Base-by-base conservation (phyloP, 2,888 invertebrate species). In the Xylota segnis region DNA sequence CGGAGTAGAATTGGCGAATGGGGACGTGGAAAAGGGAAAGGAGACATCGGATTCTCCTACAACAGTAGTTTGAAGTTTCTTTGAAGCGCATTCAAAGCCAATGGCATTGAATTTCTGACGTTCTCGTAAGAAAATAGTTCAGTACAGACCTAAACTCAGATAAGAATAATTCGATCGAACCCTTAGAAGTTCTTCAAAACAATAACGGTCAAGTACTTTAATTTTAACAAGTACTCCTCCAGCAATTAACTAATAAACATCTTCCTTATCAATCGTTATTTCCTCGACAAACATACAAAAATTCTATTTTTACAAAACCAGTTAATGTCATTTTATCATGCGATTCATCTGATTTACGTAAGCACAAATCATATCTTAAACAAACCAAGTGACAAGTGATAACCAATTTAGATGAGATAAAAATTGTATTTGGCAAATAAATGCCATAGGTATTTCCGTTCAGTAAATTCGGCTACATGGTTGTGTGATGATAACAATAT, bases 331-430 rank as follows among this genome's bases (percentile, higher is more conserved):
- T 37, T 52, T 47, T 61, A 75, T 63, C 63, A 43, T 5, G 16
- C 40, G 58, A 59, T 56, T 50, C 61, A 74, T 74, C 61, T 52
- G 52, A 74, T 40, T 52, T 65, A 61, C 50, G 52, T 59, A 77
- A 68, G 59, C n/a, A 74, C 4, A 54, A 63, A 52, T 9, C 10
- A 37, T 75, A 75, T 82, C 75, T 63, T 6, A 2, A 66, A 78
- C 58, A 83, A 68, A 34, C 59, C 63, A 50, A 72, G 47, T 52
- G 63, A 79, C 83, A 79, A 79, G 74, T 45, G 14, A 79, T 58
- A 79, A 72, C 37, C 70, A 75, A 75, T 75, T 81, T 75, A 54
- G 65, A 70, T 71, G 52, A 32, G 75, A 65, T 75, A 66, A 75
- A 68, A 61, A 5, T n/a, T 54, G 14, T 54, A 18, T 23, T 23